Evolutionary conservation across 2,888 invertebrate species (phyloP).

Genomic region (Drosophila paucipuncta): DNA sequence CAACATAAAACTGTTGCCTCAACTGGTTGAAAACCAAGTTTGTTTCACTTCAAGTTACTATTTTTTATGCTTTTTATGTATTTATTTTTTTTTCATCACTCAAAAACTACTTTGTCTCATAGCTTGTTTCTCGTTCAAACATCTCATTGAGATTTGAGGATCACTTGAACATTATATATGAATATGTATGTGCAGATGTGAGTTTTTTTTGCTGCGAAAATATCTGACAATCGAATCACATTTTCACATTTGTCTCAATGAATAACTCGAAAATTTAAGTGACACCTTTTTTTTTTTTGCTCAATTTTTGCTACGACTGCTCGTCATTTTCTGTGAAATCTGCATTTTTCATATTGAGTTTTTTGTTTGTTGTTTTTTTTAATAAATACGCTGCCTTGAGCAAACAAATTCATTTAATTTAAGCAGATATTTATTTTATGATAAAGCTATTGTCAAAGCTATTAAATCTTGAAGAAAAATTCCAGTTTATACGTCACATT

Average conservation of each 20-base stretch:
- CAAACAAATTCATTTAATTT: neutral
- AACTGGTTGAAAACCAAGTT: constrained; percentile 28
- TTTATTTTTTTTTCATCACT: neutral
- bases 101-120: neutral
- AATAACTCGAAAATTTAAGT: neutral
- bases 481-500: neutral
- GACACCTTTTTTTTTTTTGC: neutral
- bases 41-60: neutral
- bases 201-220: neutral
- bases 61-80: constrained; percentile 2
- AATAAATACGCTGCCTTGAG: neutral
- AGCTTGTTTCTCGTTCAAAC: neutral
- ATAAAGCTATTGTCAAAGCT: neutral
- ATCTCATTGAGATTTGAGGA: constrained; percentile 1
- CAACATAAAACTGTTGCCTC: constrained; percentile 12
- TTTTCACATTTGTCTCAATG: constrained; percentile 9
- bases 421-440: neutral
- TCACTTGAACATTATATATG: neutral
- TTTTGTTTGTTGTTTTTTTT: neutral
- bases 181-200: neutral
- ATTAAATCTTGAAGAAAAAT: neutral
- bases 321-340: neutral
- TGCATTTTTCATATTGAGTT: neutral
- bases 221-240: constrained; percentile 12
- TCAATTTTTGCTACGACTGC: neutral